These are phyloP conservation scores for Agrilus planipennis DNA, from an alignment of 1,140 invertebrate species.

Conservation along the genomic window DNA sequence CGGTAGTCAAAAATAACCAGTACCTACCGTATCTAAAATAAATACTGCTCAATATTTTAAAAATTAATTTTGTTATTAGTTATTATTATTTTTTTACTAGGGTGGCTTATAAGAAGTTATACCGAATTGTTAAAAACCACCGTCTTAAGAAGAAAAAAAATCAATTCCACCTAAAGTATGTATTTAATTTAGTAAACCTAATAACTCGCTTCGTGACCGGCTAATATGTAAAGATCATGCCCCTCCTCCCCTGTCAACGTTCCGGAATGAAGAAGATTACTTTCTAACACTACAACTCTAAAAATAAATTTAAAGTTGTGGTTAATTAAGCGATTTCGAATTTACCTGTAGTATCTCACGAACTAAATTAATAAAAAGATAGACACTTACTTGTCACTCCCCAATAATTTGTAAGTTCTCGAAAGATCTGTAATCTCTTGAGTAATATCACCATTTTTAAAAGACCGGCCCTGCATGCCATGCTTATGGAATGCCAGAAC, in stretches of 20 bases:
- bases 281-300: slow-evolving; percentile 83
- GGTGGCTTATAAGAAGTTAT: too few species aligned
- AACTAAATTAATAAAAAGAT: slow-evolving; percentile 3
- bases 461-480: slow-evolving; percentile 91
- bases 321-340: too few species aligned
- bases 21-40: slow-evolving; percentile 76
- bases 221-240: slow-evolving; percentile 91
- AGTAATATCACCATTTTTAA: slow-evolving; percentile 89
- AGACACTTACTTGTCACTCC: slow-evolving; percentile 73
- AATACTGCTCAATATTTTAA: background rate
- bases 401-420: slow-evolving; percentile 78
- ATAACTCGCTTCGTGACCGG: slow-evolving; percentile 88
- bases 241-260: slow-evolving; percentile 68
- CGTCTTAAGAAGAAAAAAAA: background rate
- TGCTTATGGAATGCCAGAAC: slow-evolving; percentile 94
- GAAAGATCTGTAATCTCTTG: slow-evolving; percentile 91
- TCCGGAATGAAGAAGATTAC: slow-evolving; percentile 68
- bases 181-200: slow-evolving; percentile 24
- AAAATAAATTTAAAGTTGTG: slow-evolving; percentile 25
- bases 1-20: slow-evolving; percentile 60
- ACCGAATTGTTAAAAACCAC: background rate
- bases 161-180: background rate
- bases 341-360: background rate
- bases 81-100: too few species aligned
- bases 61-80: background rate